Conservation (phyloP, 2,797 vertebrate genomes). For the Poeciliopsis infans region DNA sequence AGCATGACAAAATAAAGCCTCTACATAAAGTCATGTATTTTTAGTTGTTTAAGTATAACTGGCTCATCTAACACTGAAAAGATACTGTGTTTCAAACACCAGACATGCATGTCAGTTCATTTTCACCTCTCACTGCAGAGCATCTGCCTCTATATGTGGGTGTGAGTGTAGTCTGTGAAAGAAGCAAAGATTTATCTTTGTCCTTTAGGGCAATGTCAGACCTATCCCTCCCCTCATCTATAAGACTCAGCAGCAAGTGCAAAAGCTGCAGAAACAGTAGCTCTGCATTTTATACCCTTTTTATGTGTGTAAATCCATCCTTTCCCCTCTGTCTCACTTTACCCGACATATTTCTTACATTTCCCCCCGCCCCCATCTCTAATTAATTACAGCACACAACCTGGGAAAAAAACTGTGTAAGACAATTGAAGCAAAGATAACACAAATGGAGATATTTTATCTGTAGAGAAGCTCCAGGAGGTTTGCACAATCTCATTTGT, state of each 20-base stretch:
- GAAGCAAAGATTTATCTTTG: slow-evolving; percentile 32
- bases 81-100: slow-evolving; percentile 3
- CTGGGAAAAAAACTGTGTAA: slow-evolving; percentile 18
- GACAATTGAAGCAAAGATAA: slow-evolving; percentile 3
- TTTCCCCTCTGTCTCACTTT: slow-evolving; percentile 5
- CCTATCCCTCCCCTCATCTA: slow-evolving; percentile 24
- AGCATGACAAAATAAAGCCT: background rate
- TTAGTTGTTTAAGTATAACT: background rate
- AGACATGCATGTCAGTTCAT: background rate
- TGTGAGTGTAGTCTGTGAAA: slow-evolving; percentile 4
- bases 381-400: slow-evolving; percentile 24
- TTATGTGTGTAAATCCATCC: slow-evolving; percentile 28
- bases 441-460: slow-evolving; percentile 2
- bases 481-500: slow-evolving; percentile 22
- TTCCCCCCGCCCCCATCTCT: slow-evolving; percentile 11
- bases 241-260: slow-evolving; percentile 37
- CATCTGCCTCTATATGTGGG: slow-evolving; percentile 6
- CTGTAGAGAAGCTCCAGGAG: slow-evolving; percentile 6
- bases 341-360: slow-evolving; percentile 31
- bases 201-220: slow-evolving; percentile 59
- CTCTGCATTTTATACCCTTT: slow-evolving; percentile 44
- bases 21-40: background rate
- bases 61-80: background rate
- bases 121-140: slow-evolving; percentile 3
- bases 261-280: slow-evolving; percentile 48